These are phyloP conservation scores for Crematogaster levior DNA, from an alignment of 2,888 invertebrate genomes.

Conservation along the genomic window DNA sequence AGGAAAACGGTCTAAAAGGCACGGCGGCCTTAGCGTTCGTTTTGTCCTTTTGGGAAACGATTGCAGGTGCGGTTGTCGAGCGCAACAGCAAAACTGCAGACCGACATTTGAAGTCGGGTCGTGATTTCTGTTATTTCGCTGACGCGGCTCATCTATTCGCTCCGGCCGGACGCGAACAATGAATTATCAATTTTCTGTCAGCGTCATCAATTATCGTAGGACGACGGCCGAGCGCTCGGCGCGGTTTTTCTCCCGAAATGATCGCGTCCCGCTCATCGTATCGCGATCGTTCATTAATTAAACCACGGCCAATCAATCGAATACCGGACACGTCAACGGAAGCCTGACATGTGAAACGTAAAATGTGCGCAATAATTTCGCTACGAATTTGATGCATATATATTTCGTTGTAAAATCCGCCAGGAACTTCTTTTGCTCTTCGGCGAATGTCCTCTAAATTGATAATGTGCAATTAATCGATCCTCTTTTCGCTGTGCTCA, in stretches of 20 bases:
- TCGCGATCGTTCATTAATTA: slow-evolving; percentile 64
- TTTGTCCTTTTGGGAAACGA: background rate
- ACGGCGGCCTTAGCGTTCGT: background rate
- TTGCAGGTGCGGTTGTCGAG: slow-evolving; percentile 15
- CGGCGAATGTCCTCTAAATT: background rate
- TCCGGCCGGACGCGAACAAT: slow-evolving; percentile 70
- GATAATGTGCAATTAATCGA: background rate
- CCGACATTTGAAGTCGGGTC: slow-evolving; percentile 9
- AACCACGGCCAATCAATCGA: slow-evolving; percentile 48
- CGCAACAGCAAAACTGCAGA: slow-evolving; percentile 1
- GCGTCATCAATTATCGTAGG: slow-evolving; percentile 75
- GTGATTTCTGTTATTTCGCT: slow-evolving; percentile 64
- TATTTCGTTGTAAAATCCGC: slow-evolving; percentile 36
- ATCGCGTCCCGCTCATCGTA: slow-evolving; percentile 49
- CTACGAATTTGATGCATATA: slow-evolving; percentile 32
- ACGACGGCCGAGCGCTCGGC: slow-evolving; percentile 60
- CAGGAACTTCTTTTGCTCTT: background rate
- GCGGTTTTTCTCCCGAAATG: slow-evolving; percentile 53
- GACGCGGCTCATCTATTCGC: slow-evolving; percentile 40
- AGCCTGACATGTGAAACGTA: slow-evolving; percentile 36
- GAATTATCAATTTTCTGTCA: slow-evolving; percentile 78
- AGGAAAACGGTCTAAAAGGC: background rate
- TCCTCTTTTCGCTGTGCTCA: background rate
- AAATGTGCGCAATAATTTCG: slow-evolving; percentile 47
- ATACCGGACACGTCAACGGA: slow-evolving; percentile 36